Evolutionary conservation across 1,140 invertebrate species (phyloP).

Genomic region (Campoletis sonorensis): DNA sequence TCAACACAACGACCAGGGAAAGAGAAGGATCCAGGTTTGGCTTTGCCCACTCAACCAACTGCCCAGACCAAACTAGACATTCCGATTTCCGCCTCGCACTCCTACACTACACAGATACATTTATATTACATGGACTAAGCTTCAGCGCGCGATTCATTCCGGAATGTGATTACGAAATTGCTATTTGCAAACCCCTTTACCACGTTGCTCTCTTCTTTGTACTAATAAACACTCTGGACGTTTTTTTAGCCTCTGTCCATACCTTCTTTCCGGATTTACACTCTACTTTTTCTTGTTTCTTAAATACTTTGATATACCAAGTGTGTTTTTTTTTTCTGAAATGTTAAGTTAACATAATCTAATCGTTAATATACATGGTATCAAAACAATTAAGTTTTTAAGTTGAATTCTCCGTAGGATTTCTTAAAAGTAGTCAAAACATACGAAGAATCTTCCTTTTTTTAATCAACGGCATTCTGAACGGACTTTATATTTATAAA

Average conservation of each 20-base stretch:
- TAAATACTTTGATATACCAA: background rate
- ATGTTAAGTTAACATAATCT: too few species aligned
- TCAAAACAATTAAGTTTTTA: too few species aligned
- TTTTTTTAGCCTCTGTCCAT: background rate
- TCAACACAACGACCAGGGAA: background rate
- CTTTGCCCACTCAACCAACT: slow-evolving; percentile 39
- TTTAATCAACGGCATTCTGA: too few species aligned
- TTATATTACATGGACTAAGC: background rate
- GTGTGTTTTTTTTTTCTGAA: too few species aligned
- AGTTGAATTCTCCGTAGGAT: too few species aligned
- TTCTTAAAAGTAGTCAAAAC: too few species aligned
- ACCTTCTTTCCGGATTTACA: background rate
- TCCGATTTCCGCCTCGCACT: slow-evolving; percentile 37
- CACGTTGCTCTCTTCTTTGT: background rate
- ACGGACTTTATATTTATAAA: background rate
- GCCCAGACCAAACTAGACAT: slow-evolving; percentile 43
- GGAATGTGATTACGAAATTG: slow-evolving; percentile 43
- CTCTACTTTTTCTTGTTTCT: background rate
- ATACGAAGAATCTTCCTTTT: background rate
- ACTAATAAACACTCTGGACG: background rate
- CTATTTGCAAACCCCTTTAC: slow-evolving; percentile 29
- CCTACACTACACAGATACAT: background rate
- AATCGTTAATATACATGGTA: too few species aligned
- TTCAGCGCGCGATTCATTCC: slow-evolving; percentile 34
- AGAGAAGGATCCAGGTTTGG: slow-evolving; percentile 19